These are phyloP conservation scores for Agrilus cyanescens DNA, from an alignment of 2,888 invertebrate species.

Conservation along the genomic window DNA sequence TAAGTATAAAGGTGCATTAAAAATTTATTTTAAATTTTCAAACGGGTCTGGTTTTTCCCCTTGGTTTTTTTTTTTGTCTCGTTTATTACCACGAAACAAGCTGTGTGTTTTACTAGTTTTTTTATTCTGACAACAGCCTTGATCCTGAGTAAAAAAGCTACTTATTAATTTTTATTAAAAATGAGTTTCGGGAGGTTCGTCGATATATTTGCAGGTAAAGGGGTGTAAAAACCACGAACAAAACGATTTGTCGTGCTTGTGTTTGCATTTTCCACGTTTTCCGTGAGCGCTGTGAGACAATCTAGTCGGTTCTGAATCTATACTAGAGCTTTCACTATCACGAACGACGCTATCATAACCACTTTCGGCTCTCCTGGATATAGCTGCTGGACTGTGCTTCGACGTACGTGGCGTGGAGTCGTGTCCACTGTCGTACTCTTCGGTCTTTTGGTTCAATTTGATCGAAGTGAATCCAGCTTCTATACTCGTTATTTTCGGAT, in stretches of 20 bases:
- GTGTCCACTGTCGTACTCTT: constrained; percentile 75
- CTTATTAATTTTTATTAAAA: constrained; percentile 25
- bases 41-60: too few species aligned
- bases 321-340: constrained; percentile 78
- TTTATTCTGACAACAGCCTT: constrained; percentile 13
- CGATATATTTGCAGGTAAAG: constrained; percentile 66
- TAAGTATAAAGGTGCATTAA: too few species aligned
- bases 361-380: constrained; percentile 72
- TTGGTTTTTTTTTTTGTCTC: too few species aligned
- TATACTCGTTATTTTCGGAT: constrained; percentile 47
- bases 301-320: constrained; percentile 57
- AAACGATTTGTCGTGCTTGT: constrained; percentile 55
- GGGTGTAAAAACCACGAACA: constrained; percentile 68
- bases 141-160: constrained; percentile 17
- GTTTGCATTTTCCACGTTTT: constrained; percentile 49
- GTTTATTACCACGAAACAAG: too few species aligned
- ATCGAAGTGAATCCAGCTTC: constrained; percentile 54
- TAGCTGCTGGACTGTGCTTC: constrained; percentile 67
- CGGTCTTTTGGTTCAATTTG: constrained; percentile 43
- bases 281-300: constrained; percentile 33
- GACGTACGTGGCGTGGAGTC: constrained; percentile 74
- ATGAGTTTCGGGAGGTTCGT: constrained; percentile 39
- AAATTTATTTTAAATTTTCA: too few species aligned
- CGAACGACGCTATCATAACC: constrained; percentile 86
- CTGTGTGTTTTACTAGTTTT: too few species aligned